phyloP scores from a whole-genome alignment of 2,888 invertebrate species.

The Napeogenes sylphis region DNA sequence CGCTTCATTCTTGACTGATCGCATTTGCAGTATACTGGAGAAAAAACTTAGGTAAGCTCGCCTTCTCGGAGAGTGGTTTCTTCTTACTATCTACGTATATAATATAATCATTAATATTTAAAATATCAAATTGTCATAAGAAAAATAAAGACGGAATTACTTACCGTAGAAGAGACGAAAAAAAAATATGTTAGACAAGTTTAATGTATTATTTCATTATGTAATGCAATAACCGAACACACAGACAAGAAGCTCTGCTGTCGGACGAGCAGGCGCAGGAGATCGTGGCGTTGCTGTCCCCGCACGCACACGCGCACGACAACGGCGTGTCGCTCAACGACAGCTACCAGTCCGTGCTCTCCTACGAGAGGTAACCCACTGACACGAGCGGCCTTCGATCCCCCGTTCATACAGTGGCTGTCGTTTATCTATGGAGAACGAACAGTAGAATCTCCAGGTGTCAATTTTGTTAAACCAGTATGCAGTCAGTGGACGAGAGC shows the following conservation, averaged over 20 bases:
- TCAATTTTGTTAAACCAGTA: slow-evolving; percentile 41
- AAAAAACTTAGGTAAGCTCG: slow-evolving; percentile 88
- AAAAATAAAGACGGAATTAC: too few relatives aligned
- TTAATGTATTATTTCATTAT: too few relatives aligned
- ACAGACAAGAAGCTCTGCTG: slow-evolving; percentile 87
- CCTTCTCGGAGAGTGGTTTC: slow-evolving; percentile 37
- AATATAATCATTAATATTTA: slow-evolving; percentile 20
- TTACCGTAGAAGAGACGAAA: too few relatives aligned
- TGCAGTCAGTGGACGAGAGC: slow-evolving; percentile 76
- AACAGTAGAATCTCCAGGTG: not conserved
- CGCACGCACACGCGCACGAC: slow-evolving; percentile 73
- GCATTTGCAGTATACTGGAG: slow-evolving; percentile 86
- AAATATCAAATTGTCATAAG: slow-evolving; percentile 1
- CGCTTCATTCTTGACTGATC: slow-evolving; percentile 77
- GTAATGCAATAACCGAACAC: not conserved
- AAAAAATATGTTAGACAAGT: slow-evolving; percentile 3
- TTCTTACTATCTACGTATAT: slow-evolving; percentile 31
- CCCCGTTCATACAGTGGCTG: too few relatives aligned
- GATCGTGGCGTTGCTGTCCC: slow-evolving; percentile 87
- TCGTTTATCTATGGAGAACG: too few relatives aligned
- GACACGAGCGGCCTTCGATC: too few relatives aligned
- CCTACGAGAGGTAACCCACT: slow-evolving; percentile 64
- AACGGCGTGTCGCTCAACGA: slow-evolving; percentile 76
- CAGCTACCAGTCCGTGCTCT: slow-evolving; percentile 77
- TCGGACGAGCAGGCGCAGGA: slow-evolving; percentile 95